Conservation (phyloP, 2,797 vertebrate species). For the Poeciliopsis gracilis region DNA sequence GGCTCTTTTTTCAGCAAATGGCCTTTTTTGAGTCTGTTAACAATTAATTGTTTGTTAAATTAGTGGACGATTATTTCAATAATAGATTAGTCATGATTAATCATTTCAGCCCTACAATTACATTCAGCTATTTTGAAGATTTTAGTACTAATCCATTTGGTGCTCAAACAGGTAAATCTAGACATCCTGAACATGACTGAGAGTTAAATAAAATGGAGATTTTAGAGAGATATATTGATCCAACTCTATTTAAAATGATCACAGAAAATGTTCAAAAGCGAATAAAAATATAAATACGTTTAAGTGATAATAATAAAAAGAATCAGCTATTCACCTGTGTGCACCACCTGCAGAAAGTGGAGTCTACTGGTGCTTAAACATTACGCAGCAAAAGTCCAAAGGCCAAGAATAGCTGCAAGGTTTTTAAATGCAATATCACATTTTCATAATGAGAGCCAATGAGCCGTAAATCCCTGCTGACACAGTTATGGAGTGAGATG, state of each 20-base stretch:
- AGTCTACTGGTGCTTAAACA: constrained; percentile 35
- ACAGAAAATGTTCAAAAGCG: not conserved
- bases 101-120: too few species aligned
- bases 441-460: constrained; percentile 79
- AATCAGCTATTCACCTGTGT: constrained; percentile 14
- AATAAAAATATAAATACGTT: not conserved
- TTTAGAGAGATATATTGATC: not conserved
- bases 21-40: too few species aligned
- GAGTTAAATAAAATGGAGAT: not conserved
- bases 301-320: not conserved
- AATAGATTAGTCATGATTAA: too few species aligned
- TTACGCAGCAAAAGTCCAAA: constrained; percentile 61
- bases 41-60: too few species aligned
- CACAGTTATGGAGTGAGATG: constrained; percentile 59
- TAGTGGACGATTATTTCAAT: too few species aligned
- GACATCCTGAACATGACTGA: not conserved
- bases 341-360: constrained; percentile 24
- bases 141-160: not conserved
- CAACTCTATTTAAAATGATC: not conserved
- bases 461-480: constrained; percentile 78
- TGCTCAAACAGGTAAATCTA: not conserved
- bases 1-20: too few species aligned
- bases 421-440: constrained; percentile 71
- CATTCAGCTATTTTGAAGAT: not conserved
- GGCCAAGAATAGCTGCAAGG: constrained; percentile 64